phyloP scores from a whole-genome alignment of 2,888 invertebrate species.

The Nebria salina region DNA sequence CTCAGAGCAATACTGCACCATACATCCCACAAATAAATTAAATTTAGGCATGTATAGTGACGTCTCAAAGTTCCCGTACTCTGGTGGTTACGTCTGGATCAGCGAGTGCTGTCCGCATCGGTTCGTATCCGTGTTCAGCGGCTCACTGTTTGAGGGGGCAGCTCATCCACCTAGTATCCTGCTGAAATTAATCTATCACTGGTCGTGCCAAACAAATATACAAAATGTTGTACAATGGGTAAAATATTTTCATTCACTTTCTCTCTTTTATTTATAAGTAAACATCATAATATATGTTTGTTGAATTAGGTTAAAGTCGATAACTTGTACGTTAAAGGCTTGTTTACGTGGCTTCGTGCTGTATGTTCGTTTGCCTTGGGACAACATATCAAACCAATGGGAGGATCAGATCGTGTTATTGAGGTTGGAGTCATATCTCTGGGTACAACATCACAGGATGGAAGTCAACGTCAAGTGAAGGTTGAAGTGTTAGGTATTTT shows the following conservation, averaged over 20 bases:
- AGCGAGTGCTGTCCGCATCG: conserved; percentile 86
- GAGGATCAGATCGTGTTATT: conserved; percentile 76
- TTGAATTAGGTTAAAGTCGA: conserved; percentile 68
- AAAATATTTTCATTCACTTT: conserved; percentile 51
- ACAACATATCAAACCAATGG: conserved; percentile 77
- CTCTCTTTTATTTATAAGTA: too few relatives aligned
- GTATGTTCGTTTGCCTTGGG: conserved; percentile 84
- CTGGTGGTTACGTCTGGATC: conserved; percentile 93
- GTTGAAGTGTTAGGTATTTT: conserved; percentile 88
- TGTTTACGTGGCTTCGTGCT: conserved; percentile 78
- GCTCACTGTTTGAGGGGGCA: conserved; percentile 87
- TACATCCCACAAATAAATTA: conserved; percentile 74
- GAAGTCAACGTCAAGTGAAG: conserved; percentile 75
- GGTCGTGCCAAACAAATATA: conserved; percentile 91
- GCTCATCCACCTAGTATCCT: conserved; percentile 85
- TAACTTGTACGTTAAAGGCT: conserved; percentile 72
- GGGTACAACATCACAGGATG: conserved; percentile 83
- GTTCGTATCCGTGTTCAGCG: conserved; percentile 87
- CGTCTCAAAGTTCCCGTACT: conserved; percentile 83
- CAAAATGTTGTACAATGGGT: conserved; percentile 92
- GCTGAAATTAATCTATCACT: conserved; percentile 87
- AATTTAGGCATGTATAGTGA: conserved; percentile 89
- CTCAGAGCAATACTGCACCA: conserved; percentile 80
- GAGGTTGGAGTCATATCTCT: conserved; percentile 87
- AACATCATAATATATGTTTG: too few relatives aligned